Evolutionary conservation across 2,113 vertebrate species (phyloP), one percentile per base, ranked within the genome.

Genomic region (Sminthopsis crassicaudata): DNA sequence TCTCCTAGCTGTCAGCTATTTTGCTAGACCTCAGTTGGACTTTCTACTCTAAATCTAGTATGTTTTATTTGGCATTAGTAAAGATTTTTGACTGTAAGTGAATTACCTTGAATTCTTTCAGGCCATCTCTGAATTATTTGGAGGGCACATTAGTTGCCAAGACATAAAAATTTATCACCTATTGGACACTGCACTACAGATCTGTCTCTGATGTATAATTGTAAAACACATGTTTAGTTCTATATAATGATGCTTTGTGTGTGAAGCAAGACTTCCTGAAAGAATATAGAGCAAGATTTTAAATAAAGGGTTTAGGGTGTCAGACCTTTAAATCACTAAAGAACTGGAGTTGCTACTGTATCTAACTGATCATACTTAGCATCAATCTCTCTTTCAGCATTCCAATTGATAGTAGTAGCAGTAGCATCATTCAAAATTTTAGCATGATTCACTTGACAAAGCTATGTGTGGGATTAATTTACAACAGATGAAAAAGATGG

Each of bases 351-450:
- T 98, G 89, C 94, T 96, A 97, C 93, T 97, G 97, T 96, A 93
- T 96, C 93, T 98, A 96, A 97, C 84, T 97, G 94, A 97, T 97
- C 60, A 96, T 92, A 90, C 95, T 96, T 97, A 42, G 57, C 57
- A 93, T 97, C 96, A 97, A 97, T 97, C 84, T 95, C 93, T 98
- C 95, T 97, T 97, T 91, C 24, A 95, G 90, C 92, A 95, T 95
- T 97, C 88, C 50, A 92, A 97, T 96, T 98, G 96, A 93, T 91
- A 94, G 96, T 92, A 53, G 53, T 93, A 96, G 96, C 91, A 55
- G 53, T 92, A 96, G 93, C 92, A 97, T 97, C 97, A 97, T 96
- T 97, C 96, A 97, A 50, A 95, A 96, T 93, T 95, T 97, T 91
- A 97, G 92, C 95, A 95, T 96, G 93, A 93, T 55, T 96, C 96